A percentile compares a stretch with the other conserved stretches of the same genome.
These are phyloP conservation scores for Phaedon cochleariae DNA, from an alignment of 2,888 invertebrate genomes.

Conservation along the genomic window DNA sequence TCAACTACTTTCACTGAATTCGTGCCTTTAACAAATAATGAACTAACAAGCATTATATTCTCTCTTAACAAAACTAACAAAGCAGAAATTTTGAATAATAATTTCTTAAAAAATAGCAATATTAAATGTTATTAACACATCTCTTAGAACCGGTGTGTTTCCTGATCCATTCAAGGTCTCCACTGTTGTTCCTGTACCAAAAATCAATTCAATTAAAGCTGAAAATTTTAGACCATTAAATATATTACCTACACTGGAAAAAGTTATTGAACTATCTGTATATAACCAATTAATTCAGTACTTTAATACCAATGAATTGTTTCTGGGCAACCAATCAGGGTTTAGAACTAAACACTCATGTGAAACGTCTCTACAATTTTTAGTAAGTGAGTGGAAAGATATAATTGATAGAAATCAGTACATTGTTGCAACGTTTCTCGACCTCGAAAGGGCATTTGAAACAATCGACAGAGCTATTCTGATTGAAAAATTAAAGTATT, in stretches of 20 bases:
- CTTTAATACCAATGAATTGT: no score
- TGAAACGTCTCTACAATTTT: constrained; percentile 13
- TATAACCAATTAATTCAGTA: constrained; percentile 7
- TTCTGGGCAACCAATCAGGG: no score
- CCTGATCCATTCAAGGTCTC: constrained; percentile 3
- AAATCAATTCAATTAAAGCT: constrained; percentile 6
- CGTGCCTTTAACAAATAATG: background rate
- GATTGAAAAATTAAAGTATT: constrained; percentile 9
- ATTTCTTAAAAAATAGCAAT: constrained; percentile 5
- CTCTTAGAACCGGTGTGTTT: background rate
- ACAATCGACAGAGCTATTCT: constrained; percentile 6
- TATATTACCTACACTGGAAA: background rate
- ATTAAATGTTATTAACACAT: constrained; percentile 1
- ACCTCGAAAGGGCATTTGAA: constrained; percentile 13
- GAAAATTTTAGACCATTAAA: constrained; percentile 2
- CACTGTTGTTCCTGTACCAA: constrained; percentile 11
- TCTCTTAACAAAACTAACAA: background rate
- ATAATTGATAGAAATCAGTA: constrained; percentile 11
- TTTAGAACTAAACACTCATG: constrained; percentile 5
- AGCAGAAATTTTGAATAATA: background rate
- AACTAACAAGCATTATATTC: constrained; percentile 7
- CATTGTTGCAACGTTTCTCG: constrained; percentile 16
- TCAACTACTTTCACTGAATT: constrained; percentile 9
- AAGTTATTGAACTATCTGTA: constrained; percentile 4
- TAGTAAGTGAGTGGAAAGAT: constrained; percentile 11